Evolutionary conservation across 2,113 vertebrate genomes (phyloP), one percentile per base, ranked within the genome.

Genomic region (Otis tarda): DNA sequence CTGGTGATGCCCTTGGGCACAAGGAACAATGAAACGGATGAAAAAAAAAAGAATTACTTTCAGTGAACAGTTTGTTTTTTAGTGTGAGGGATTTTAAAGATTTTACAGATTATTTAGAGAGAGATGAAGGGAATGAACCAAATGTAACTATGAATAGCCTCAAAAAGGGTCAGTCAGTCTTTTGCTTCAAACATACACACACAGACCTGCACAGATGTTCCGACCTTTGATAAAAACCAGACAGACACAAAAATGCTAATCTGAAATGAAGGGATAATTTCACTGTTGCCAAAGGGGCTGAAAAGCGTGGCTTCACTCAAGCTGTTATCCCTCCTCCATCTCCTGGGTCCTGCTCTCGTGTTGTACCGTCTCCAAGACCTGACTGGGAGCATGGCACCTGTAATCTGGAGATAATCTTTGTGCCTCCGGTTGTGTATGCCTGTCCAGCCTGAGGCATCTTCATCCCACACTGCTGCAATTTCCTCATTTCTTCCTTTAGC

Each of bases 381-480:
- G 9, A 21, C 0, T 24, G 43, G 75, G 79, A 82, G 31, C 75
- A 45, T 63, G 0, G 0, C 28, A 12, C 61, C 65, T 82, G 79
- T 31, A 61, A 50, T 25, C 61, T 30, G 79, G n/a, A 88, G 87
- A 71, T 70, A 71, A 86, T 57, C 52, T 87, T 16, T 56, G 73
- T 0, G 3, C 64, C 74, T 84, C 64, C 1, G 5, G 55, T 78
- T 70, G 69, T 24, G 30, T 47, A 89, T 78, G 65, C 61, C 55
- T 0, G 0, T 56, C 35, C 47, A 60, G 37, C 60, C 65, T 0
- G 0, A 24, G 67, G 28, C 4, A 59, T 25, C 43, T 35, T 39
- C 4, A 1, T 45, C 60, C 75, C 12, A 10, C 28, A 4, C 47
- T 11, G 21, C 17, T 33, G 47, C 47, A 12, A 15, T 52, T 41